Evolutionary conservation across 2,113 vertebrate genomes (phyloP).

Genomic region (Ammodytes marinus): DNA sequence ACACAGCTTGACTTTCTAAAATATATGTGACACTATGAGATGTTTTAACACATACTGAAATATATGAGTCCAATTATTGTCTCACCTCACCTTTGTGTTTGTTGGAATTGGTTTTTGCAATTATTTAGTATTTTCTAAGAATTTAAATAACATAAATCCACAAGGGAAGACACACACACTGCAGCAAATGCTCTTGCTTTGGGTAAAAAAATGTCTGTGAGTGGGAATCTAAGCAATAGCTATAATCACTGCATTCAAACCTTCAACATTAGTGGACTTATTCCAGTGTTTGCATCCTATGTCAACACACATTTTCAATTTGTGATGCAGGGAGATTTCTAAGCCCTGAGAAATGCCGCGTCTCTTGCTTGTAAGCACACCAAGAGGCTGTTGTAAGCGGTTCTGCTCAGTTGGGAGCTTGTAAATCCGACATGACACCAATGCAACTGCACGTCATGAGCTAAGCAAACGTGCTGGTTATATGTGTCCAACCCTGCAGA

Average conservation of each 20-base stretch:
- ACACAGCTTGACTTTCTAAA: neutral
- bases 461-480: neutral
- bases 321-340: neutral
- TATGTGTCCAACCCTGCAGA: neutral
- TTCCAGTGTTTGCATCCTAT: neutral
- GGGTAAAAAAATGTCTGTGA: neutral
- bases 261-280: conserved; percentile 9
- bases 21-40: neutral
- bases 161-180: neutral
- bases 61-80: neutral
- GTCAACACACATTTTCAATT: conserved; percentile 13
- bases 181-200: neutral
- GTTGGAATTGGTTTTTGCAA: too few relatives aligned
- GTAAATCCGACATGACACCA: conserved; percentile 40
- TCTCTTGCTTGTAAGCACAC: conserved; percentile 14
- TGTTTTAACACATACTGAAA: neutral
- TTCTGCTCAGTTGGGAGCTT: conserved; percentile 22
- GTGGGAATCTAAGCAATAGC: neutral
- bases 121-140: neutral
- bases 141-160: neutral
- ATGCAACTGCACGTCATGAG: neutral
- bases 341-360: neutral
- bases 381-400: conserved; percentile 18
- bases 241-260: neutral
- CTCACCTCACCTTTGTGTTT: neutral